A percentile compares a stretch with the other conserved stretches of the same genome.
Conservation (phyloP, 2,797 vertebrate genomes). For the Alectoris magna region DNA sequence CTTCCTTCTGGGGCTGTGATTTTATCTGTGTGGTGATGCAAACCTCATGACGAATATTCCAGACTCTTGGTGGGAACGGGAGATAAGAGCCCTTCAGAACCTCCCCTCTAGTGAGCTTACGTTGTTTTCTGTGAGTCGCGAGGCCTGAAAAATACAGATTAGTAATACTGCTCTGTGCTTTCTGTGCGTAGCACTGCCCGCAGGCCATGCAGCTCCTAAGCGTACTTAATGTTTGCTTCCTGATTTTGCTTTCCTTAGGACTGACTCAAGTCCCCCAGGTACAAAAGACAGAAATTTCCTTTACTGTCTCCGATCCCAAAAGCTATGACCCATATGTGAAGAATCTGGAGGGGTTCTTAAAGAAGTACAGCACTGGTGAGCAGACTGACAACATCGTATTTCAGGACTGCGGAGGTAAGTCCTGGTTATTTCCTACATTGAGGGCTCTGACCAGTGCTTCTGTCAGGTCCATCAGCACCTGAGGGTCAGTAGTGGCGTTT, state of each 20-base stretch:
- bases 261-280: constrained; percentile 91
- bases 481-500: not conserved
- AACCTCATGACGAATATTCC: not conserved
- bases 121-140: not conserved
- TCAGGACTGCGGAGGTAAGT: constrained; percentile 87
- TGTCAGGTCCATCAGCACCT: not conserved
- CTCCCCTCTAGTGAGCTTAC: not conserved
- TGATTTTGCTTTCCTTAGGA: constrained; percentile 79
- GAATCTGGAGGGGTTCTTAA: constrained; percentile 78
- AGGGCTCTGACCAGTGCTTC: not conserved
- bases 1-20: not conserved
- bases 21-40: not conserved
- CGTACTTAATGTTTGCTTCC: not conserved
- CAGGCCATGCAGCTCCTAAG: not conserved
- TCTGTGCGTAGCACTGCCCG: accelerated
- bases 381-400: constrained; percentile 76
- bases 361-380: not conserved
- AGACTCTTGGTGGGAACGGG: not conserved
- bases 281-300: constrained; percentile 91
- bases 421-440: accelerated
- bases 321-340: constrained; percentile 70
- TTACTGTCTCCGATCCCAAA: not conserved
- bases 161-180: not conserved
- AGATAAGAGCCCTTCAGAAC: not conserved
- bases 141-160: not conserved